A percentile compares a stretch with the other conserved stretches of the same genome.
Conservation (phyloP, 2,888 invertebrate genomes). For the Mechanitis mazaeus region DNA sequence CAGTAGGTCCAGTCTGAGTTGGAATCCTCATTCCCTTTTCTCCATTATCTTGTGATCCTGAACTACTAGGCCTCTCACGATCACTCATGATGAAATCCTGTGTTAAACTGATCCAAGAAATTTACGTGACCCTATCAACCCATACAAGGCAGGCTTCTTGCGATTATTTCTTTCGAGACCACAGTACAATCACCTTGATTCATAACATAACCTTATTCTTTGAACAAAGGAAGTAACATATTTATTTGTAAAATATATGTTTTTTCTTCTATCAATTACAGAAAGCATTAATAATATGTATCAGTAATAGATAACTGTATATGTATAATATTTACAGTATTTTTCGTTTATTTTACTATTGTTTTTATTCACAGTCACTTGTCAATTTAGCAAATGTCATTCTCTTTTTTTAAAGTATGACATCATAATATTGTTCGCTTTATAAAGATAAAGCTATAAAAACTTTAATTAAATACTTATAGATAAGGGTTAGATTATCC, state of each 20-base stretch:
- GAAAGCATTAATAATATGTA: slow-evolving; percentile 15
- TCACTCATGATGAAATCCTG: slow-evolving; percentile 54
- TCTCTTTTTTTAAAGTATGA: neutral
- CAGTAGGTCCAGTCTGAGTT: slow-evolving; percentile 55
- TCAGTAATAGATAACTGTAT: neutral
- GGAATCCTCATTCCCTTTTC: slow-evolving; percentile 41
- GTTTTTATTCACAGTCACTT: slow-evolving; percentile 58
- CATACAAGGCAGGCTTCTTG: slow-evolving; percentile 54
- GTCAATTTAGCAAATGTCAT: slow-evolving; percentile 54
- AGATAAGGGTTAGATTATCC: too few relatives aligned
- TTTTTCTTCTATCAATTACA: slow-evolving; percentile 1
- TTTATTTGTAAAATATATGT: neutral
- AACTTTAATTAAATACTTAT: too few relatives aligned
- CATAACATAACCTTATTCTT: slow-evolving; percentile 60
- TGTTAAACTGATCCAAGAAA: slow-evolving; percentile 42
- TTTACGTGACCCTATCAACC: slow-evolving; percentile 44
- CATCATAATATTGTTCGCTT: neutral
- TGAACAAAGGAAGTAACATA: slow-evolving; percentile 35
- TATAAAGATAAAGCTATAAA: neutral
- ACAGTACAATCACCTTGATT: slow-evolving; percentile 46
- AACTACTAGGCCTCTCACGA: slow-evolving; percentile 52
- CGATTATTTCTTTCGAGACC: slow-evolving; percentile 44
- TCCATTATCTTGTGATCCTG: slow-evolving; percentile 49
- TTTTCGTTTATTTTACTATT: slow-evolving; percentile 24
- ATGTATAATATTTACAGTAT: slow-evolving; percentile 5